Conservation (phyloP, 2,113 vertebrate species). For the western clawed frog (Xenopus tropicalis) region UCB_Xtro_10.0 CM004443.2:201566501-201567000, state of each 20-base stretch:
- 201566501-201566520: no score
- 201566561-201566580: no score
- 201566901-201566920: conserved; percentile 3
- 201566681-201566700: conserved; percentile 29
- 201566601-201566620: no score
- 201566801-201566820: conserved; percentile 14
- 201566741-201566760: neutral
- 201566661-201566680: neutral
- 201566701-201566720: neutral
- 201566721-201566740: neutral
- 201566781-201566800: neutral
- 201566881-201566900: neutral
- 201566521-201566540: no score
- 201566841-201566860: conserved; percentile 8
- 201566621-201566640: no score
- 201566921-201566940: neutral
- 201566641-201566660: no score
- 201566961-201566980: neutral
- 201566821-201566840: conserved; percentile 25
- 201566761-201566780: conserved; percentile 3
- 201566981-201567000: neutral
- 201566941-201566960: neutral
- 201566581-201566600: no score
- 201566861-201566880: conserved; percentile 23
- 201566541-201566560: no score